phyloP scores from a whole-genome alignment of 1,140 invertebrate species.

The Drosophila mauritiana region DNA sequence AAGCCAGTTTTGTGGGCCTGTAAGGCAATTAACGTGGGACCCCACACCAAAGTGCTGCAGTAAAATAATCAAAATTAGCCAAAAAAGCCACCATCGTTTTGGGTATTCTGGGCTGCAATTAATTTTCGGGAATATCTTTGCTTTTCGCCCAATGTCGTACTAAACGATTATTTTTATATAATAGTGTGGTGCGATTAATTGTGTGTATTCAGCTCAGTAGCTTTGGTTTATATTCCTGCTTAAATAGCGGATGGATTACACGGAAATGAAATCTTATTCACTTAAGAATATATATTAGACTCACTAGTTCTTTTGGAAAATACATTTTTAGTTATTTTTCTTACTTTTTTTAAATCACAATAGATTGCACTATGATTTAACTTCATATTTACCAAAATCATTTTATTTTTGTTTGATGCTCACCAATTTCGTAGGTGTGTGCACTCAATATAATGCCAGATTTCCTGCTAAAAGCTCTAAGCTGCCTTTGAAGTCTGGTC shows the following conservation, averaged over 20 bases:
- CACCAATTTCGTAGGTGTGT: background rate
- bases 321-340: too few species aligned
- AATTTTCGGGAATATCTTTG: constrained; percentile 21
- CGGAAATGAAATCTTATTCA: too few species aligned
- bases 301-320: too few species aligned
- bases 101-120: constrained; percentile 35
- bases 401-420: background rate
- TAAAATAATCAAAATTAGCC: constrained; percentile 82
- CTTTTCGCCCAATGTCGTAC: background rate
- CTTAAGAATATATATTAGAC: too few species aligned
- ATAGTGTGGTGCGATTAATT: background rate
- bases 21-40: constrained; percentile 67
- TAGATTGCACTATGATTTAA: background rate
- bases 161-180: background rate
- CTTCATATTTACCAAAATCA: background rate
- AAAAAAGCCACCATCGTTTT: constrained; percentile 45
- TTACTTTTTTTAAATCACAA: too few species aligned
- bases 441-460: background rate
- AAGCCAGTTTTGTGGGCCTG: constrained; percentile 26
- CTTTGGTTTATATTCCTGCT: too few species aligned
- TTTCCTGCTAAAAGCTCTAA: background rate
- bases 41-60: constrained; percentile 45
- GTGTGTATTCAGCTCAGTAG: background rate
- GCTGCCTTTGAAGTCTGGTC: constrained; percentile 32
- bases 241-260: too few species aligned